Conservation (phyloP, 30 jellyfish, hydroid and myxozoan species). For the Pelagia noctiluca region DNA sequence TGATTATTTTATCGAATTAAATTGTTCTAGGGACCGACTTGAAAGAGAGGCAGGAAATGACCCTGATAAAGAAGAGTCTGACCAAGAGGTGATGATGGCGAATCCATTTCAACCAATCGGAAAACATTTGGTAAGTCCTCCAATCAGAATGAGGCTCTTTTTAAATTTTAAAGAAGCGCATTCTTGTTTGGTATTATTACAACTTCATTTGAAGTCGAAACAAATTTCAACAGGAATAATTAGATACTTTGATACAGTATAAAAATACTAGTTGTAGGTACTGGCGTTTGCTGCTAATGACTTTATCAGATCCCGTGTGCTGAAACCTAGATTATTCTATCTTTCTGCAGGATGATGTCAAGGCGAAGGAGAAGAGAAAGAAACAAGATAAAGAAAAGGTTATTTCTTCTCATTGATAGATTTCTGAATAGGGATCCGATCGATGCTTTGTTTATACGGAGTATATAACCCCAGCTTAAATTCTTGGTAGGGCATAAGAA, state of each 20-base stretch:
- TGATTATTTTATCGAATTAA: too few species aligned
- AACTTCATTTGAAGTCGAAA: too few species aligned
- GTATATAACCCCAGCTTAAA: too few species aligned
- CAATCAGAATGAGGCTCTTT: background rate
- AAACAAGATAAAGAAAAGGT: conserved; percentile 15
- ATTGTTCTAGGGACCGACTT: conserved; percentile 73
- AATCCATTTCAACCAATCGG: conserved; percentile 90
- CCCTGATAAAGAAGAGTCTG: conserved; percentile 84
- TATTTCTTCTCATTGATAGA: background rate
- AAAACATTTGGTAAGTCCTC: conserved; percentile 76
- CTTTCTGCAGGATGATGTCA: conserved; percentile 11
- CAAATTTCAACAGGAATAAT: too few species aligned
- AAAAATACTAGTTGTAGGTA: too few species aligned
- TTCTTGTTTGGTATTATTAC: too few species aligned
- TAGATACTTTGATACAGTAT: too few species aligned
- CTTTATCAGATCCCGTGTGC: too few species aligned
- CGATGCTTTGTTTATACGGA: too few species aligned
- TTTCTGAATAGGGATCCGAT: conserved; percentile 45
- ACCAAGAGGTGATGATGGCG: conserved; percentile 85
- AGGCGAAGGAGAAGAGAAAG: conserved; percentile 7
- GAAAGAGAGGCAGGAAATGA: conserved; percentile 94
- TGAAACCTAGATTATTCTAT: background rate
- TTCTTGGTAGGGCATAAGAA: too few species aligned
- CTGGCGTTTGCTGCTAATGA: too few species aligned
- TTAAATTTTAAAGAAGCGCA: too few species aligned